These are phyloP conservation scores for Coleophora flavipennella DNA, from an alignment of 2,888 invertebrate species.

Conservation along the genomic window DNA sequence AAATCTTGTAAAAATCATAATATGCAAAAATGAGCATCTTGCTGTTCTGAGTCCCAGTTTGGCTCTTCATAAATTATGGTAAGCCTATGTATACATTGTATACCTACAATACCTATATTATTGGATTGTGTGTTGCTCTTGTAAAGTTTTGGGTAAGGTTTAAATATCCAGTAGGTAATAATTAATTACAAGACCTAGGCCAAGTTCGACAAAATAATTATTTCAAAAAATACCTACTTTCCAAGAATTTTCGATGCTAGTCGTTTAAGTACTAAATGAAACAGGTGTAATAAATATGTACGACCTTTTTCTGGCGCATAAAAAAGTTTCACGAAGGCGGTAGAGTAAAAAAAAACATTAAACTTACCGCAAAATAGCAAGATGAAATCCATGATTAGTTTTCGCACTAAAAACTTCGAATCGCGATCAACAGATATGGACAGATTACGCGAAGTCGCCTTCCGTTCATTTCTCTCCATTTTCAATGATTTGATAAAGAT, in stretches of 20 bases:
- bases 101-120: too few relatives aligned
- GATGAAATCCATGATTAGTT: slow-evolving; percentile 77
- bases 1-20: too few relatives aligned
- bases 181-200: background rate
- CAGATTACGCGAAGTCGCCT: slow-evolving; percentile 49
- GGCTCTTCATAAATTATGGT: too few relatives aligned
- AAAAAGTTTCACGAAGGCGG: background rate
- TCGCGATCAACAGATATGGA: slow-evolving; percentile 69
- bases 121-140: too few relatives aligned
- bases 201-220: background rate
- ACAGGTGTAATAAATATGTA: background rate
- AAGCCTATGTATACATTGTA: too few relatives aligned
- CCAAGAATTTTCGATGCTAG: background rate
- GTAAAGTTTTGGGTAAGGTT: too few relatives aligned
- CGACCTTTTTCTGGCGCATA: too few relatives aligned
- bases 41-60: too few relatives aligned
- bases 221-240: background rate
- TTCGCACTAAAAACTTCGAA: slow-evolving; percentile 72
- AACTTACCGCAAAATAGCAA: slow-evolving; percentile 80
- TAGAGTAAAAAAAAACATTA: background rate
- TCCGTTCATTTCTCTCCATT: slow-evolving; percentile 62
- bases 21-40: too few relatives aligned
- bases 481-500: slow-evolving; percentile 16
- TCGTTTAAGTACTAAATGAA: background rate
- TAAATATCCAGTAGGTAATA: background rate